Conservation (phyloP, 2,797 vertebrate species). For the Ctenopoma multispine region DNA sequence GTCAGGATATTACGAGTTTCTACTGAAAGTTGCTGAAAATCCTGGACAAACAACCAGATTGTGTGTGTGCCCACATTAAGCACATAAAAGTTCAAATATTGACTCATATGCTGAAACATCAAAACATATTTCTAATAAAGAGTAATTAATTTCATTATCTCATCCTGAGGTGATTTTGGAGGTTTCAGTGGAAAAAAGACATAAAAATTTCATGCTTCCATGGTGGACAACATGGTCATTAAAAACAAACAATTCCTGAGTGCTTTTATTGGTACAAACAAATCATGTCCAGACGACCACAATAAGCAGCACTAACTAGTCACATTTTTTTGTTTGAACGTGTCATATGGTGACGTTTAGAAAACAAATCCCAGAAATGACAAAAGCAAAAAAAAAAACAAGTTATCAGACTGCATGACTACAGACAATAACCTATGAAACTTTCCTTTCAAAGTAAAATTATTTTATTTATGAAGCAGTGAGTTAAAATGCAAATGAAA, state of each 20-base stretch:
- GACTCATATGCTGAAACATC: slow-evolving; percentile 44
- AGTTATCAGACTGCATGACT: slow-evolving; percentile 7
- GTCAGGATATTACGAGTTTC: slow-evolving; percentile 36
- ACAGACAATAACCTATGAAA: neutral
- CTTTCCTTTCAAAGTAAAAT: neutral
- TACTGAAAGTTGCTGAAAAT: slow-evolving; percentile 26
- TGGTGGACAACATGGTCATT: slow-evolving; percentile 69
- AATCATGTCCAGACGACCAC: slow-evolving; percentile 71
- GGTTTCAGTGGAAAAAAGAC: slow-evolving; percentile 67
- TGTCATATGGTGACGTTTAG: slow-evolving; percentile 44
- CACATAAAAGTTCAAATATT: slow-evolving; percentile 52
- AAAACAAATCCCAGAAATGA: slow-evolving; percentile 22
- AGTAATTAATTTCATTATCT: slow-evolving; percentile 64
- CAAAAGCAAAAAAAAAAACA: neutral
- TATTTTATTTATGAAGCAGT: slow-evolving; percentile 4
- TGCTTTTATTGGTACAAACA: slow-evolving; percentile 73
- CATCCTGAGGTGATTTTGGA: slow-evolving; percentile 64
- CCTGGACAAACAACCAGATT: slow-evolving; percentile 19
- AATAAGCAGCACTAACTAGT: slow-evolving; percentile 60
- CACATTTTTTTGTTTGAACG: slow-evolving; percentile 29
- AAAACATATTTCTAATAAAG: slow-evolving; percentile 56
- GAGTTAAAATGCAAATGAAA: slow-evolving; percentile 1
- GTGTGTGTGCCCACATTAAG: slow-evolving; percentile 40
- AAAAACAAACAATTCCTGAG: slow-evolving; percentile 69
- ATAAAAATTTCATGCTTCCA: slow-evolving; percentile 75